Base-by-base conservation (phyloP, 2,113 vertebrate genomes). In the Sphaerodactylus townsendi region DNA sequence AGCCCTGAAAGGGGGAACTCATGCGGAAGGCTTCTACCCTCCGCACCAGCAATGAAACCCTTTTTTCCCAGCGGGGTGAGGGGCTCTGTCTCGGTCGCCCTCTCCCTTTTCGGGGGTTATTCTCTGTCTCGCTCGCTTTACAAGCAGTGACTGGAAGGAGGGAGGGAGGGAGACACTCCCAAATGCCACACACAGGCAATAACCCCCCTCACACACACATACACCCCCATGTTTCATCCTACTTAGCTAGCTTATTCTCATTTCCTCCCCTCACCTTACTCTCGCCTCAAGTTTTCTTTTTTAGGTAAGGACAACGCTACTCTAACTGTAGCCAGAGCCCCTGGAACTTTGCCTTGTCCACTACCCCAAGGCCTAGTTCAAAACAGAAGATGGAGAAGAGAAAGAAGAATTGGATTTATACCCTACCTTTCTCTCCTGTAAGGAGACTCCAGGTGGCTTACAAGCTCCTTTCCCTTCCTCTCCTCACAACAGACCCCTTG, bases 1-100 rank as follows among this genome's bases (percentile, higher is more conserved):
- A 85, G 83, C 83, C 69, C 83, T 85, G 83, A 85, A 85, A 85
- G 66, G 83, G 77, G 83, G 75, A 85, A 85, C 75, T 85, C 83
- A 72, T 79, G 83, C 83, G 76, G 83, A 85, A 85, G 82, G 83
- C 53, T 35, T 30, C 66, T 62, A 41, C 75, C 75, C 83, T 71
- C n/a, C 1, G n/a, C 70, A 72, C 66, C n/a, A 78, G 75, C 83
- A 78, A 72, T 79, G 83, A 48, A 71, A 64, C 83, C 83, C 83
- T 78, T 85, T 85, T 79, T 76, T 85, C 53, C 75, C 83, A 78
- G 76, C n/a, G 39, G 66, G 82, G 66, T 44, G 68, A 78, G 69
- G 83, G 75, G 66, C 68, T 84, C 66, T 13, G 72, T 76, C 73
- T 68, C 73, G 30, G 9, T n/a, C 41, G 25, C 72, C 74, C 35